phyloP scores from a whole-genome alignment of 2,888 invertebrate genomes.

The Eupithecia tripunctaria region DNA sequence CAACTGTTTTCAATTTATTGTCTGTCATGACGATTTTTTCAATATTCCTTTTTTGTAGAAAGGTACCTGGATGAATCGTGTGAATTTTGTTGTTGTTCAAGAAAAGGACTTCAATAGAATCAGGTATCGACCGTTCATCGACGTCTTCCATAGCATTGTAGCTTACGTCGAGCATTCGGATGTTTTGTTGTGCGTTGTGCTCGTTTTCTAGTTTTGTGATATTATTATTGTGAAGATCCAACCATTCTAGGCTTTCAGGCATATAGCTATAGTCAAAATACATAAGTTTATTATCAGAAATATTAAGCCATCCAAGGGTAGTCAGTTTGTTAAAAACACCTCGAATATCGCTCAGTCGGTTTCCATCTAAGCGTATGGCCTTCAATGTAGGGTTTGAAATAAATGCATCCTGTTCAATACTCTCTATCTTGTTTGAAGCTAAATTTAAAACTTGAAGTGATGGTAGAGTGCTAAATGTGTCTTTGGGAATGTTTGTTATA shows the following conservation, averaged over 20 bases:
- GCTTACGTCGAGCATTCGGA: slow-evolving; percentile 91
- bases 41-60: slow-evolving; percentile 87
- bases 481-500: slow-evolving; percentile 88
- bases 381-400: slow-evolving; percentile 88
- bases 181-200: slow-evolving; percentile 87
- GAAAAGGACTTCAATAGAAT: slow-evolving; percentile 89
- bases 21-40: slow-evolving; percentile 91
- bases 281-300: slow-evolving; percentile 90
- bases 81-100: slow-evolving; percentile 91
- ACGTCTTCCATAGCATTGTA: slow-evolving; percentile 89
- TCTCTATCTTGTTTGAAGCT: slow-evolving; percentile 90
- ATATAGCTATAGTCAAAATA: slow-evolving; percentile 92
- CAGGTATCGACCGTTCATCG: slow-evolving; percentile 88
- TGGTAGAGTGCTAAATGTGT: slow-evolving; percentile 88
- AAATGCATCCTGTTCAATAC: slow-evolving; percentile 91
- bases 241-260: slow-evolving; percentile 89
- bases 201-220: slow-evolving; percentile 90
- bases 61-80: slow-evolving; percentile 88
- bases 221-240: slow-evolving; percentile 92
- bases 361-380: slow-evolving; percentile 91
- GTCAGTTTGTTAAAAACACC: slow-evolving; percentile 90
- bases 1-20: slow-evolving; percentile 89
- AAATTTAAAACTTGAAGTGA: slow-evolving; percentile 91
- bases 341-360: slow-evolving; percentile 89
- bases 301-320: slow-evolving; percentile 91